A percentile compares a stretch with the other conserved stretches of the same genome.
Evolutionary conservation across 2,888 invertebrate genomes (phyloP).

Genomic region (Drosophila vallismaia): DNA sequence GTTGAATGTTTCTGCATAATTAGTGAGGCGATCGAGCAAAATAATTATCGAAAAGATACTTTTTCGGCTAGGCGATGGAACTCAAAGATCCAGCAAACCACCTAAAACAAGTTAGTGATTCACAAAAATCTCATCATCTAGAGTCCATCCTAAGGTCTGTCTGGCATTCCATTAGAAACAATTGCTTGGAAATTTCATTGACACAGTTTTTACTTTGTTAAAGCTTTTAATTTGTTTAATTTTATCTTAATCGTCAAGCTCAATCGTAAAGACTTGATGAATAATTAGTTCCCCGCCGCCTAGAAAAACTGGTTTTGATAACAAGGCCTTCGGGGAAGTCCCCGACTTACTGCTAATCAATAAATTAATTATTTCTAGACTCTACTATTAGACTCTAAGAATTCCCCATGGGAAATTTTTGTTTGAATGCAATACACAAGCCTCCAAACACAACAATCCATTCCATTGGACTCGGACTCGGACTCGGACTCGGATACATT

Average conservation of each 20-base stretch:
- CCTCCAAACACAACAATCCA: background rate
- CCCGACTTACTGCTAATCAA: background rate
- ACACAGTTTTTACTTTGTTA: constrained; percentile 56
- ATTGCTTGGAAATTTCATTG: constrained; percentile 74
- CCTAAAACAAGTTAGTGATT: constrained; percentile 63
- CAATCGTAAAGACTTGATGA: background rate
- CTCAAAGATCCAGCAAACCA: constrained; percentile 8
- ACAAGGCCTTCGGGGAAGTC: constrained; percentile 27
- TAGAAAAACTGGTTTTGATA: constrained; percentile 38
- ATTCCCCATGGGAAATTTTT: background rate
- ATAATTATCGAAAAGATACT: constrained; percentile 59
- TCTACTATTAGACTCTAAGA: background rate
- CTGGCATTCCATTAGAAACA: constrained; percentile 38
- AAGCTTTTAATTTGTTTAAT: constrained; percentile 16
- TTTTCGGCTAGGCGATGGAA: constrained; percentile 16
- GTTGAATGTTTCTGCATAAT: constrained; percentile 42
- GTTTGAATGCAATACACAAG: background rate
- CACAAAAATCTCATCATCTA: constrained; percentile 26
- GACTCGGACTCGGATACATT: constrained; percentile 35
- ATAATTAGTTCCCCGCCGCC: constrained; percentile 11
- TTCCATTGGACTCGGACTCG: constrained; percentile 6
- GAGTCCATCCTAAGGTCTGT: constrained; percentile 2
- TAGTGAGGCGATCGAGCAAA: constrained; percentile 48
- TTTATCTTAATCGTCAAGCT: constrained; percentile 9
- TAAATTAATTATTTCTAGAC: constrained; percentile 1